Conservation (phyloP, 2,888 invertebrate genomes). For the Eupithecia centaureata region DNA sequence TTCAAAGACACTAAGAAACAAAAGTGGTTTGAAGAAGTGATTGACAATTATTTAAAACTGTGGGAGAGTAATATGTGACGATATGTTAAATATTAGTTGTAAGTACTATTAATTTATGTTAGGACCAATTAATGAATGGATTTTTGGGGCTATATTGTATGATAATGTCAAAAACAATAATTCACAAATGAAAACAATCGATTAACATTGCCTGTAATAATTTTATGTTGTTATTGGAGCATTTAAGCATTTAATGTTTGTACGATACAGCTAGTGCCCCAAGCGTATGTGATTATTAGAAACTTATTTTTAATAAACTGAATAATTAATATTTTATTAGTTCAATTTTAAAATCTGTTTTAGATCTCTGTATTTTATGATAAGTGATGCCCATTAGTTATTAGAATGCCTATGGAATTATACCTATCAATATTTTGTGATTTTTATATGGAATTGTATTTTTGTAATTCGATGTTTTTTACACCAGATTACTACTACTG, state of each 20-base stretch:
- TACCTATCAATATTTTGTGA: slow-evolving; percentile 1
- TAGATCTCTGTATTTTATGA: slow-evolving; percentile 3
- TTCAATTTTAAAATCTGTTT: slow-evolving; percentile 1
- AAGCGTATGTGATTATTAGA: neutral
- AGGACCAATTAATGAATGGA: slow-evolving; percentile 28
- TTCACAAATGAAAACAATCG: neutral
- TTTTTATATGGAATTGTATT: slow-evolving; percentile 4
- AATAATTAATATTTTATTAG: neutral
- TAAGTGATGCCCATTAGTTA: neutral
- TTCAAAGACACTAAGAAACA: slow-evolving; percentile 90
- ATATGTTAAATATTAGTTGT: slow-evolving; percentile 36
- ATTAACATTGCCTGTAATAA: neutral
- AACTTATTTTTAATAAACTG: neutral
- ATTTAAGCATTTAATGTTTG: too few relatives aligned
- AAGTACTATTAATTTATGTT: slow-evolving; percentile 31
- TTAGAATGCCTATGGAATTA: slow-evolving; percentile 1
- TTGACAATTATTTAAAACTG: slow-evolving; percentile 94
- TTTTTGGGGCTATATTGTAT: slow-evolving; percentile 13
- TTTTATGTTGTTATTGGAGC: neutral
- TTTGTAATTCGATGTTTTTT: neutral
- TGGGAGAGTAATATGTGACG: slow-evolving; percentile 95
- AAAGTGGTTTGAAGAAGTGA: slow-evolving; percentile 93
- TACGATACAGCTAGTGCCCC: neutral
- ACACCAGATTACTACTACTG: neutral
- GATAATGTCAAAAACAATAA: slow-evolving; percentile 1